Conservation (phyloP, 2,888 invertebrate genomes). For the Mesoligia furuncula region DNA sequence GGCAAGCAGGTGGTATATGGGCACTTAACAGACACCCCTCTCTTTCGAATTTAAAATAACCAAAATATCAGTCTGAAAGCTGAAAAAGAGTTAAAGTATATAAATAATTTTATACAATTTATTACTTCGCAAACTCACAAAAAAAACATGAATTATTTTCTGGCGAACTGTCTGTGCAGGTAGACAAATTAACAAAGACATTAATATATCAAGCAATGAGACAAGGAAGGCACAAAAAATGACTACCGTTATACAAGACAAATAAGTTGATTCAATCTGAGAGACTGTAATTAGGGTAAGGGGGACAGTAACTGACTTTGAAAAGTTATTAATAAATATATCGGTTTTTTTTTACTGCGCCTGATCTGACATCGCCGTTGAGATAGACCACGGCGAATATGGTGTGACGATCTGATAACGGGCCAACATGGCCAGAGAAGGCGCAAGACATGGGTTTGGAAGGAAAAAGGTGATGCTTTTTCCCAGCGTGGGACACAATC, state of each 20-base stretch:
- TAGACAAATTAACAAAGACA: slow-evolving; percentile 60
- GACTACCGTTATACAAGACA: slow-evolving; percentile 60
- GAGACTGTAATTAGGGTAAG: slow-evolving; percentile 51
- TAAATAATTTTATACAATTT: slow-evolving; percentile 23
- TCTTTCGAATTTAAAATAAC: neutral
- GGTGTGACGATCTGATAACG: no score
- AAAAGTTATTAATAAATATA: neutral
- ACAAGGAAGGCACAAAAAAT: slow-evolving; percentile 52
- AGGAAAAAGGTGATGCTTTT: no score
- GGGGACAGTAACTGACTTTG: neutral
- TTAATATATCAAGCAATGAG: slow-evolving; percentile 56
- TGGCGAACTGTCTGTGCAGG: slow-evolving; percentile 12
- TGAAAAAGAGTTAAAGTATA: neutral
- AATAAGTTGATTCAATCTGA: slow-evolving; percentile 62
- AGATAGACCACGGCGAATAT: no score
- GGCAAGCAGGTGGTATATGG: neutral
- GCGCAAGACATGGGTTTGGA: no score
- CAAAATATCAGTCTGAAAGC: neutral
- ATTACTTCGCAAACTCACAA: slow-evolving; percentile 14
- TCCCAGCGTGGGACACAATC: no score
- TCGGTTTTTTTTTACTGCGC: neutral
- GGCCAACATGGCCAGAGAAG: no score
- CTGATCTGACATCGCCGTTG: no score
- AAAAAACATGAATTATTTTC: slow-evolving; percentile 29
- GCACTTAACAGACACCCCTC: no score